Evolutionary conservation across 1,140 invertebrate genomes (phyloP).

Genomic region (Drosophila trapezifrons): DNA sequence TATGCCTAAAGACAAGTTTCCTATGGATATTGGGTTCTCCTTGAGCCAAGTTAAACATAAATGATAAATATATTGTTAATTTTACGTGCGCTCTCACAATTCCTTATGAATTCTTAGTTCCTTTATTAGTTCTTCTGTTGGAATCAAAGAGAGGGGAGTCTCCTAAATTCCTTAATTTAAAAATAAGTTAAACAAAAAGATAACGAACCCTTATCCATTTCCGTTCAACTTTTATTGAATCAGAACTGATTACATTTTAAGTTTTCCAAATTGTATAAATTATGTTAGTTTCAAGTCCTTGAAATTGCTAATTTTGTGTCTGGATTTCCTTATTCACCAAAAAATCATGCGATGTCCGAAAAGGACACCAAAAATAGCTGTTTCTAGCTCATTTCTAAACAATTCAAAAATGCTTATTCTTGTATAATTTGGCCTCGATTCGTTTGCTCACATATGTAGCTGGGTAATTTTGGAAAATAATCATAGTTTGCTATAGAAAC

Average conservation of each 20-base stretch:
- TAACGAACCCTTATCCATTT: too few relatives aligned
- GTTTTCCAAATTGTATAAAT: too few relatives aligned
- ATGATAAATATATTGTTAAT: constrained; percentile 23
- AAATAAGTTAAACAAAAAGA: too few relatives aligned
- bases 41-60: constrained; percentile 30
- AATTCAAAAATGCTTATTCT: not conserved
- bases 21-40: constrained; percentile 40
- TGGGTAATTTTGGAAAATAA: not conserved
- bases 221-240: too few relatives aligned
- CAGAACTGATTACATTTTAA: too few relatives aligned
- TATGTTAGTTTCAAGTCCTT: constrained; percentile 2
- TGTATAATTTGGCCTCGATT: constrained; percentile 15
- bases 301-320: not conserved
- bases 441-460: not conserved
- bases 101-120: not conserved
- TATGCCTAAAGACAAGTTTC: constrained; percentile 29
- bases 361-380: too few relatives aligned
- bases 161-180: too few relatives aligned
- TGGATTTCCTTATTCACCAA: too few relatives aligned
- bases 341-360: too few relatives aligned
- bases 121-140: too few relatives aligned
- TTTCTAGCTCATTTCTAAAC: too few relatives aligned
- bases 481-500: constrained; percentile 28
- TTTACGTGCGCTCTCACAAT: constrained; percentile 20
- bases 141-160: too few relatives aligned